Base-by-base conservation (phyloP, 2,113 vertebrate genomes). In the Alligator mississippiensis region DNA sequence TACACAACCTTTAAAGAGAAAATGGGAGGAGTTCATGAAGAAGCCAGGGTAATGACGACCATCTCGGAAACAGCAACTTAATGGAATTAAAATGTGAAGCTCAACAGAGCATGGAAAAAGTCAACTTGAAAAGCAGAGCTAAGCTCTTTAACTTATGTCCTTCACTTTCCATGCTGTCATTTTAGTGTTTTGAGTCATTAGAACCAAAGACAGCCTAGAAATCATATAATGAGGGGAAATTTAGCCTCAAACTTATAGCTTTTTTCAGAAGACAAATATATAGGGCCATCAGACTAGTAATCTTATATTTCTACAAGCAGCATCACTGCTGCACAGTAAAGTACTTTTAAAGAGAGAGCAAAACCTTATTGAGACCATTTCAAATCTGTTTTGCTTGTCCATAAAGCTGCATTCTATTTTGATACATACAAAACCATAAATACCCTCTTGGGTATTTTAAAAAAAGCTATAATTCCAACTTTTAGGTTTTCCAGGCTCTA, bases 381-480 rank as follows among this genome's bases (percentile, higher is more conserved):
- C 80, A 47, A 47, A 85, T 38, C 0, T 2, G 63, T 77, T 62
- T 85, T 74, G 62, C 70, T 92, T 90, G 94, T 93, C 80, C 61
- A 77, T 59, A 89, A 93, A 61, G 76, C 58, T 77, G 82, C 70
- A n/a, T 92, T 96, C 79, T 94, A 77, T 96, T 96, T 95, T 68
- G 13, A 83, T 38, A 91, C 79, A 90, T 70, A 80, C 54, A 24
- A 15, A 76, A 25, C 75, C 61, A 25, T 28, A 74, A 89, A 88
- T 94, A 95, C 80, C 94, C 88, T 63, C 2, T 0, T 79, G 93
- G 80, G 89, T 76, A 86, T 93, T 93, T 93, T 66, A 2, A 47
- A 66, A 92, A 95, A 97, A 68, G 77, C 94, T 90, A 7, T 21
- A 59, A 93, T 96, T 96, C 93, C 92, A 90, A 30, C 80, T 90